Evolutionary conservation across 2,797 vertebrate species (phyloP).

Genomic region (Coreius guichenoti): DNA sequence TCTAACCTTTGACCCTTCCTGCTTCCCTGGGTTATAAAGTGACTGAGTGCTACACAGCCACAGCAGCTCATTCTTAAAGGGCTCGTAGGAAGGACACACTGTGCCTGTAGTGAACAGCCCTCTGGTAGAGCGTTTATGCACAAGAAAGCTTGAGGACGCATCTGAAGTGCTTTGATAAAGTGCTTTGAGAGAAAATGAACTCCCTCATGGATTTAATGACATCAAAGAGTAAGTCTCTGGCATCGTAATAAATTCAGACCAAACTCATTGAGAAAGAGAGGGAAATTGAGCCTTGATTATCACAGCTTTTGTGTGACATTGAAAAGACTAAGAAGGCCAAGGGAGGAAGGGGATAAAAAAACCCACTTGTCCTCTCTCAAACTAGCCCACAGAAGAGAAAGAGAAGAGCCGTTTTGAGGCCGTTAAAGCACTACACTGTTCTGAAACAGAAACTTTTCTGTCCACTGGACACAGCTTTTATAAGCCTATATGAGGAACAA

Average conservation of each 20-base stretch:
- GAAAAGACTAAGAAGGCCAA: conserved; percentile 71
- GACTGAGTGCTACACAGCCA: not conserved
- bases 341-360: conserved; percentile 83
- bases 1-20: conserved; percentile 15
- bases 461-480: conserved; percentile 84
- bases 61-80: conserved; percentile 19
- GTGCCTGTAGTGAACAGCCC: conserved; percentile 74
- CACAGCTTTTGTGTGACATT: conserved; percentile 79
- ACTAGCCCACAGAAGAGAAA: conserved; percentile 64
- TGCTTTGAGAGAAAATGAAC: conserved; percentile 78
- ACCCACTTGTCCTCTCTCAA: conserved; percentile 71
- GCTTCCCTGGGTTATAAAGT: conserved; percentile 41
- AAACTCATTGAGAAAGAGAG: conserved; percentile 70
- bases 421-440: conserved; percentile 80
- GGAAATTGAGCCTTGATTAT: conserved; percentile 78
- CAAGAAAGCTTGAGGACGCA: conserved; percentile 52
- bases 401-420: conserved; percentile 77
- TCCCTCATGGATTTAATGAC: conserved; percentile 81
- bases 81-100: conserved; percentile 30
- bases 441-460: conserved; percentile 79
- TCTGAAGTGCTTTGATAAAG: conserved; percentile 71
- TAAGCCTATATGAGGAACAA: conserved; percentile 59
- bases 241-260: conserved; percentile 77
- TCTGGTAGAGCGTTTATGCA: conserved; percentile 82
- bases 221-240: conserved; percentile 78